A percentile compares a stretch with the other conserved stretches of the same genome.
Conservation (phyloP, 2,888 invertebrate genomes). For the Micropterix aruncella region DNA sequence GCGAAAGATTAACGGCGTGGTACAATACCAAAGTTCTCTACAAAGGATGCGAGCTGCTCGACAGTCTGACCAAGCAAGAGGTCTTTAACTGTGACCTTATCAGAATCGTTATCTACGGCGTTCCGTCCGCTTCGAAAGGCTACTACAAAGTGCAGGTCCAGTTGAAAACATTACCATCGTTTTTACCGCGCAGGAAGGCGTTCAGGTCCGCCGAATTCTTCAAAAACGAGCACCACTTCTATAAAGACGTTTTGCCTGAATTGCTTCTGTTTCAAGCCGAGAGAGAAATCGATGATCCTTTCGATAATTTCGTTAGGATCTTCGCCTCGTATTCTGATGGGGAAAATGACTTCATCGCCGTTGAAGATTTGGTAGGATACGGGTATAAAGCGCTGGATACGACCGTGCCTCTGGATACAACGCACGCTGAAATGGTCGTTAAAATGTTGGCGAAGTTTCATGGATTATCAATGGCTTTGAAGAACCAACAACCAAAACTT, state of each 20-base stretch:
- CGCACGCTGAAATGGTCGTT: neutral
- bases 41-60: neutral
- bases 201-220: neutral
- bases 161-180: neutral
- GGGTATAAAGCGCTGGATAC: neutral
- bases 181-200: neutral
- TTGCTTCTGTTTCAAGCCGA: neutral
- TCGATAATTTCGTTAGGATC: neutral
- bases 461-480: neutral
- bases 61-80: neutral
- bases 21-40: neutral
- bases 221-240: neutral
- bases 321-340: neutral
- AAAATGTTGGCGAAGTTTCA: slow-evolving; percentile 2
- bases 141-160: neutral
- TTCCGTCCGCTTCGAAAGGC: neutral
- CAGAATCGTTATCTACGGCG: neutral
- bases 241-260: neutral
- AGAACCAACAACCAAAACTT: neutral
- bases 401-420: neutral
- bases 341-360: neutral
- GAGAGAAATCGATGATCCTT: neutral
- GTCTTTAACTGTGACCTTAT: neutral
- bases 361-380: neutral
- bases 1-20: neutral